These are phyloP conservation scores for Sarcoramphus papa DNA, from an alignment of 2,797 vertebrate species.

Conservation along the genomic window DNA sequence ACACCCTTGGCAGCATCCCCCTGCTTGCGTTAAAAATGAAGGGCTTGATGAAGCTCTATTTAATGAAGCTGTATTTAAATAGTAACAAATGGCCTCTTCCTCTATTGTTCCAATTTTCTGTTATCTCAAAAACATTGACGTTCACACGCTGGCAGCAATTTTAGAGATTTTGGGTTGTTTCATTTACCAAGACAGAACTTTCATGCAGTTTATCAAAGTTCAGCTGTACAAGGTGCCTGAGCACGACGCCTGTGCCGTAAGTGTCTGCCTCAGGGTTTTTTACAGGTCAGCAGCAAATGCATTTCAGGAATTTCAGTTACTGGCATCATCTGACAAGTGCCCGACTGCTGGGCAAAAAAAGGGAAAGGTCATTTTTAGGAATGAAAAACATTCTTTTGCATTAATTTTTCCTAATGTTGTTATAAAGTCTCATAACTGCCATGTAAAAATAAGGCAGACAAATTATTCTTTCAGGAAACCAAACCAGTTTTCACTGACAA, in stretches of 20 bases:
- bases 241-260: background rate
- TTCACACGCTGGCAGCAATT: background rate
- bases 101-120: conserved; percentile 38
- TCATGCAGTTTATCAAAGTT: conserved; percentile 1
- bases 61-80: background rate
- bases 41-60: background rate
- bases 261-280: background rate
- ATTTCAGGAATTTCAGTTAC: conserved; percentile 6
- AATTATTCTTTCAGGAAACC: background rate
- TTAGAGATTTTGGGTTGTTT: background rate
- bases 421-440: background rate
- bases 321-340: background rate
- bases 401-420: background rate
- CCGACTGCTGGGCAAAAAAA: background rate
- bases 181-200: conserved; percentile 9
- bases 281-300: background rate
- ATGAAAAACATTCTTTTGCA: background rate
- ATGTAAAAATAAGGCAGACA: background rate
- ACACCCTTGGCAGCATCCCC: background rate
- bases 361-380: conserved; percentile 34
- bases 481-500: background rate
- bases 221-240: background rate
- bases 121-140: background rate
- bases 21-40: background rate
- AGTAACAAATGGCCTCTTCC: background rate